Conservation (phyloP, 2,797 vertebrate species). For the Xenentodon cancila region DNA sequence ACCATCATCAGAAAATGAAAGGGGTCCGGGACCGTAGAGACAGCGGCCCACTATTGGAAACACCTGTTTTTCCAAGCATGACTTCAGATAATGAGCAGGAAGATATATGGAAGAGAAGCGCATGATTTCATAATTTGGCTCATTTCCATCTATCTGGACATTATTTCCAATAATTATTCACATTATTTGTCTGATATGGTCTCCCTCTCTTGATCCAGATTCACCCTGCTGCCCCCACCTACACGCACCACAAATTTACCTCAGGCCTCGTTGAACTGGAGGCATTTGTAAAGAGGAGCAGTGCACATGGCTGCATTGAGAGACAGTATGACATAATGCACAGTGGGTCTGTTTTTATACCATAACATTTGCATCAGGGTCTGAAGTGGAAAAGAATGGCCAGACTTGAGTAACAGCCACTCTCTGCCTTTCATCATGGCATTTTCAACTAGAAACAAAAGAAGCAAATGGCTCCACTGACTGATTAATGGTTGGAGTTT, state of each 20-base stretch:
- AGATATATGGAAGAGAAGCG: slow-evolving; percentile 64
- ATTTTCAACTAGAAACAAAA: slow-evolving; percentile 47
- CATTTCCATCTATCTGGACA: slow-evolving; percentile 71
- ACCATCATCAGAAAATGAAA: slow-evolving; percentile 73
- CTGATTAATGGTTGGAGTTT: slow-evolving; percentile 46
- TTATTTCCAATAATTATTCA: slow-evolving; percentile 81
- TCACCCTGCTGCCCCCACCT: neutral
- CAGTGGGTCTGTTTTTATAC: slow-evolving; percentile 53
- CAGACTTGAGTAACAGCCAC: slow-evolving; percentile 25
- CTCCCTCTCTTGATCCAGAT: slow-evolving; percentile 37
- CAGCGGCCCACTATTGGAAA: slow-evolving; percentile 77
- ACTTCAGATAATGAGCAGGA: slow-evolving; percentile 77
- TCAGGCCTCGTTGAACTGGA: slow-evolving; percentile 40
- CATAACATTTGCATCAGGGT: slow-evolving; percentile 50
- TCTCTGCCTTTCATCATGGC: slow-evolving; percentile 47
- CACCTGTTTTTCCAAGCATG: slow-evolving; percentile 83
- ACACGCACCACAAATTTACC: slow-evolving; percentile 48
- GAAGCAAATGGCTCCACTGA: slow-evolving; percentile 55
- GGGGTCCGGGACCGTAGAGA: slow-evolving; percentile 63
- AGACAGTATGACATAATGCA: slow-evolving; percentile 47
- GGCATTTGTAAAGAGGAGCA: neutral
- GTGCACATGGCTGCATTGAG: slow-evolving; percentile 23
- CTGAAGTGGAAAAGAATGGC: slow-evolving; percentile 60
- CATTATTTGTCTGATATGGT: slow-evolving; percentile 68
- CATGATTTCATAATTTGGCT: slow-evolving; percentile 84